Conservation (phyloP, 2,888 invertebrate species). For the Amiota minor region DNA sequence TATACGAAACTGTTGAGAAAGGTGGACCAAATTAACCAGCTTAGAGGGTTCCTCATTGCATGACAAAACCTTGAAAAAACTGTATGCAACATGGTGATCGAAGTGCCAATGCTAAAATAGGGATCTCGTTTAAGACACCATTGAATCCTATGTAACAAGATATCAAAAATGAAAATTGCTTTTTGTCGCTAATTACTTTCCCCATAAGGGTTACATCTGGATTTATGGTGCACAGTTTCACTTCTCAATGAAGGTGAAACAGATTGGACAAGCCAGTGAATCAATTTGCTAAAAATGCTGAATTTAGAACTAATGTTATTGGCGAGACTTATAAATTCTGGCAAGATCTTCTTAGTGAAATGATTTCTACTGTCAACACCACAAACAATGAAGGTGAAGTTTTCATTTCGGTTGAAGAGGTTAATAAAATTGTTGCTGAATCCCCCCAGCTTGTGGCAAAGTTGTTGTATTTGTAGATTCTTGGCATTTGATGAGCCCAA, state of each 20-base stretch:
- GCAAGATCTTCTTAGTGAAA: conserved; percentile 78
- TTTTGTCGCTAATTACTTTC: conserved; percentile 97
- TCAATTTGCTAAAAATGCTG: conserved; percentile 92
- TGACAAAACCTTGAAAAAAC: conserved; percentile 88
- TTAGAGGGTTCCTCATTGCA: conserved; percentile 97
- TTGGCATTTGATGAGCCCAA: conserved; percentile 79
- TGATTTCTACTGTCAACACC: conserved; percentile 81
- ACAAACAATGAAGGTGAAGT: conserved; percentile 79
- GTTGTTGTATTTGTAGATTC: conserved; percentile 78
- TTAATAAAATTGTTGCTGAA: conserved; percentile 78
- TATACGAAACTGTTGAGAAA: conserved; percentile 78
- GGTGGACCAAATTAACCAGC: conserved; percentile 87
- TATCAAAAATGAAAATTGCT: conserved; percentile 96
- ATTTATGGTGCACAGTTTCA: conserved; percentile 99
- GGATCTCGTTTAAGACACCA: conserved; percentile 87
- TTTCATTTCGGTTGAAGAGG: conserved; percentile 78
- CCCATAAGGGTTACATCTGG: conserved; percentile 99
- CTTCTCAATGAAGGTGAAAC: conserved; percentile 98
- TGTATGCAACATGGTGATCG: conserved; percentile 96
- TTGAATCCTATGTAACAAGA: conserved; percentile 99
- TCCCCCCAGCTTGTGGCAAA: conserved; percentile 75
- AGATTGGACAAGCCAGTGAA: conserved; percentile 99
- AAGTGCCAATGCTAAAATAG: conserved; percentile 99
- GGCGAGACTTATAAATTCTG: conserved; percentile 86
- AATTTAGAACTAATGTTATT: conserved; percentile 86